phyloP scores from a whole-genome alignment of 2,113 vertebrate genomes.

The Takifugu flavidus region DNA sequence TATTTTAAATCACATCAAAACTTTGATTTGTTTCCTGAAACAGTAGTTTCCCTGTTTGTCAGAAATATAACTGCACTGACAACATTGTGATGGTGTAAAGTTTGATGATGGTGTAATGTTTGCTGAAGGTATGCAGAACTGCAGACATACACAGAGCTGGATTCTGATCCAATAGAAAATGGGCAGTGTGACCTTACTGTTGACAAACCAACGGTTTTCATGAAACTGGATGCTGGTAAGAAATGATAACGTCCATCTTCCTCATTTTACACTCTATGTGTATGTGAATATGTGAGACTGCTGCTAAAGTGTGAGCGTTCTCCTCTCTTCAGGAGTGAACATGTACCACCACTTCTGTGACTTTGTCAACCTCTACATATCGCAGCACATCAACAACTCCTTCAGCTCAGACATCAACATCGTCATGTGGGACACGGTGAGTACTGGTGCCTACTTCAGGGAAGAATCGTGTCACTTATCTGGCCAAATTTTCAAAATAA shows the following conservation, averaged over 20 bases:
- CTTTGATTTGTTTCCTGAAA: too few relatives aligned
- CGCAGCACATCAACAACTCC: constrained; percentile 93
- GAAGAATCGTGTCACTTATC: too few relatives aligned
- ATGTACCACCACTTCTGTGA: constrained; percentile 99
- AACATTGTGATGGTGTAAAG: too few relatives aligned
- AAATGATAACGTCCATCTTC: too few relatives aligned
- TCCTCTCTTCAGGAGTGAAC: constrained; percentile 83
- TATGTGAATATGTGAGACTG: neutral
- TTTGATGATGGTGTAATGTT: neutral
- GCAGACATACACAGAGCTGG: constrained; percentile 82
- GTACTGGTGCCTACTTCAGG: constrained; percentile 45
- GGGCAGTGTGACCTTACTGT: constrained; percentile 85
- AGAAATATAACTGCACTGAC: neutral
- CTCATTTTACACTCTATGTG: too few relatives aligned
- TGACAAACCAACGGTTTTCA: constrained; percentile 90
- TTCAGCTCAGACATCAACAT: constrained; percentile 88
- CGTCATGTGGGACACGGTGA: constrained; percentile 98
- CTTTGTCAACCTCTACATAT: constrained; percentile 95
- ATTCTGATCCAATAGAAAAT: constrained; percentile 79
- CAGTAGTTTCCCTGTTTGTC: too few relatives aligned
- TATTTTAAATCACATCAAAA: neutral
- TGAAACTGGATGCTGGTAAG: constrained; percentile 97
- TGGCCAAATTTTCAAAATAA: too few relatives aligned
- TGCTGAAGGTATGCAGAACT: constrained; percentile 91
- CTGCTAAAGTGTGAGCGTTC: constrained; percentile 18